Conservation (phyloP, 2,888 invertebrate genomes). For the Sarcophaga rosellei region DNA sequence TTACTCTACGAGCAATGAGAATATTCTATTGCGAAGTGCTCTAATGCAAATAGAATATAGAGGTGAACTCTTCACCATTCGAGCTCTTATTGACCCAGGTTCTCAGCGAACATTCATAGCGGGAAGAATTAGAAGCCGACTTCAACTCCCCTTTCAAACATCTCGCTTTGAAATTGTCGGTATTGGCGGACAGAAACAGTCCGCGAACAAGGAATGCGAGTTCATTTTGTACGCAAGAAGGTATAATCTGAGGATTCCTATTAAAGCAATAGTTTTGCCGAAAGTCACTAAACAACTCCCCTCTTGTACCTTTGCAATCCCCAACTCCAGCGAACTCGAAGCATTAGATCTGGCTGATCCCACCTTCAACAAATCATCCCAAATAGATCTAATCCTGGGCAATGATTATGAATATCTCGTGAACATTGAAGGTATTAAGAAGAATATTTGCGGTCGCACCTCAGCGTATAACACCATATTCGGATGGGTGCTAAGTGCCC, state of each 20-base stretch:
- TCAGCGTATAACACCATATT: conserved; percentile 35
- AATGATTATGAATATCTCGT: too few relatives aligned
- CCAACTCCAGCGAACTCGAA: not conserved
- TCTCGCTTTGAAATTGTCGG: too few relatives aligned
- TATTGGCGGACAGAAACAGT: conserved; percentile 15
- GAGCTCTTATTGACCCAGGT: not conserved
- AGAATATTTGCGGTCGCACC: not conserved
- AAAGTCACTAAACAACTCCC: conserved; percentile 28
- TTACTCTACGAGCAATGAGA: not conserved
- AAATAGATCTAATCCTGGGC: too few relatives aligned
- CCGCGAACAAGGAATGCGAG: not conserved
- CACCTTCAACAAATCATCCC: conserved; percentile 2
- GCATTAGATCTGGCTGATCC: conserved; percentile 23
- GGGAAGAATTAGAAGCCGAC: not conserved
- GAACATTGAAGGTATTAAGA: not conserved
- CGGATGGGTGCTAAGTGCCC: conserved; percentile 20
- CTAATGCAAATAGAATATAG: not conserved
- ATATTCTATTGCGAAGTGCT: not conserved
- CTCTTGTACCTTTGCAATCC: not conserved
- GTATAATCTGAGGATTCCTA: not conserved
- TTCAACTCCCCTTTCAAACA: not conserved
- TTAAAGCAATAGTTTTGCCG: conserved; percentile 34
- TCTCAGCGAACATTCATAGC: not conserved
- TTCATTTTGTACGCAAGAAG: not conserved
- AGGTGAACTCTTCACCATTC: not conserved